A percentile compares a stretch with the other conserved stretches of the same genome.
Conservation (phyloP, 2,113 vertebrate species). For the Cygnus atratus region DNA sequence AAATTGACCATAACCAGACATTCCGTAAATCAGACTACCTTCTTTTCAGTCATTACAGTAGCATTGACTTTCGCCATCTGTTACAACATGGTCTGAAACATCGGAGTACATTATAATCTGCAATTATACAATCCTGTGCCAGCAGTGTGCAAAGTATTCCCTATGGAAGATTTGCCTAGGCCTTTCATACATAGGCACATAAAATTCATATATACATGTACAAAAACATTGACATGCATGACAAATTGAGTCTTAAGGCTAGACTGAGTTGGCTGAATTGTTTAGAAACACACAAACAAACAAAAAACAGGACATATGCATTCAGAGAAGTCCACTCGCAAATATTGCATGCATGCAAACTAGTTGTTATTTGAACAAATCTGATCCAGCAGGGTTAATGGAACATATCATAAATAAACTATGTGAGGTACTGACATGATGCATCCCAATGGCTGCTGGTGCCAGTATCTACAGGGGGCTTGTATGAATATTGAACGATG, state of each 20-base stretch:
- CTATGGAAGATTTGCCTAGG: neutral
- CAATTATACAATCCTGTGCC: neutral
- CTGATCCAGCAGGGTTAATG: neutral
- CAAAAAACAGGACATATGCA: neutral
- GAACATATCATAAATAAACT: neutral
- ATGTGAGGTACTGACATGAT: accelerated
- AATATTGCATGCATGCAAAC: neutral
- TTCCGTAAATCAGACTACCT: neutral
- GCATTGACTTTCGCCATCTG: neutral
- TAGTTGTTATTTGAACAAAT: neutral
- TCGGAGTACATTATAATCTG: neutral
- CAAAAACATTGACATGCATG: neutral
- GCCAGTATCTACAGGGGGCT: neutral
- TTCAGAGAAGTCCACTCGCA: neutral
- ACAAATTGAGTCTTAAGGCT: neutral
- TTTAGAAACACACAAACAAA: neutral
- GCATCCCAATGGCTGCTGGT: neutral
- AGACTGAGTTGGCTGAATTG: neutral
- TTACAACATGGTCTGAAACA: neutral
- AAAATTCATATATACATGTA: neutral
- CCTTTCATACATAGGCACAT: neutral
- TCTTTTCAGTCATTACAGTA: neutral
- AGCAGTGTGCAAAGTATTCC: neutral
- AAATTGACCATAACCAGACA: neutral
- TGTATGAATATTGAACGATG: neutral